Conservation (phyloP, 2,113 vertebrate species). For the Mionectes macconnelli region DNA sequence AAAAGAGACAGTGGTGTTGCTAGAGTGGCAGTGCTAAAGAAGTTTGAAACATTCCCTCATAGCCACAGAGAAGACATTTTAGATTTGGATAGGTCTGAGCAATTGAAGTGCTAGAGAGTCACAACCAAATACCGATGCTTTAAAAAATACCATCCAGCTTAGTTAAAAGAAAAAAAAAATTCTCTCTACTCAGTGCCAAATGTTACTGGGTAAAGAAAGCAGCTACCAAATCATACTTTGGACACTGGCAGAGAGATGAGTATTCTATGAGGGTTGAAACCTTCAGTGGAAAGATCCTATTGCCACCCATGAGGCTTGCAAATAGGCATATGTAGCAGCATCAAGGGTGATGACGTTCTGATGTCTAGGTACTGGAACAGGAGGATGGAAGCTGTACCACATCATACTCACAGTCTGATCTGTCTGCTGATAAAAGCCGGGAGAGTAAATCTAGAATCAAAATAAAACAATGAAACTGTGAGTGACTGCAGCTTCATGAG, state of each 20-base stretch:
- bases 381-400: neutral
- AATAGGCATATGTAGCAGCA: neutral
- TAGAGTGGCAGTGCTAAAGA: neutral
- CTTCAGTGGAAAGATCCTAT: neutral
- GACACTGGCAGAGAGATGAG: neutral
- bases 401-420: neutral
- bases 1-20: neutral
- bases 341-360: neutral
- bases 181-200: neutral
- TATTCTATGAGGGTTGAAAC: neutral
- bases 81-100: neutral
- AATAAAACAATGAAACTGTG: neutral
- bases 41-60: neutral
- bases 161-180: neutral
- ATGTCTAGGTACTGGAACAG: neutral
- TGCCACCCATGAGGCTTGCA: neutral
- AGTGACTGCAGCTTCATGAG: neutral
- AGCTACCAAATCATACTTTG: neutral
- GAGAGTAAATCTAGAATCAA: constrained; percentile 18
- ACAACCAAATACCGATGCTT: neutral
- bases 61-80: neutral
- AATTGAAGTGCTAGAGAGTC: neutral
- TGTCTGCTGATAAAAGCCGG: neutral
- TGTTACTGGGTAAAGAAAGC: neutral
- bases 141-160: neutral